Percentiles rank a stretch among this genome's conserved stretches.
These are phyloP conservation scores for Sebastes elongatus DNA, from an alignment of 2,797 vertebrate genomes.

Conservation along the genomic window DNA sequence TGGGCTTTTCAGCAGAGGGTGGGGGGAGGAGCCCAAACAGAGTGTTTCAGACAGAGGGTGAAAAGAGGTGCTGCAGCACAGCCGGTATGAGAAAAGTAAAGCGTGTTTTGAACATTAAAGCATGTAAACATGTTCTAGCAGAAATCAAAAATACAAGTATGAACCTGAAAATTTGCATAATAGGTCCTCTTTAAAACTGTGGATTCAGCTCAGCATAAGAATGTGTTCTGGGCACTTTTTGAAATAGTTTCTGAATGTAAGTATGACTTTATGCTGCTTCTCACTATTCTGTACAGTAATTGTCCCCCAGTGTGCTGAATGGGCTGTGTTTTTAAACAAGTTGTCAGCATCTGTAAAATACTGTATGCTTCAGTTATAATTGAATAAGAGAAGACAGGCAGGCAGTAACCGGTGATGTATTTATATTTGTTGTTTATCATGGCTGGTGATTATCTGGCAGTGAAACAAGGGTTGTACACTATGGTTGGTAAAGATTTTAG, in stretches of 20 bases:
- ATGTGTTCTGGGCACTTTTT: neutral
- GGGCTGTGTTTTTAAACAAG: constrained; percentile 4
- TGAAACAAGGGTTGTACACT: neutral
- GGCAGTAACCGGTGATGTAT: neutral
- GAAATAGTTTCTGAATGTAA: neutral
- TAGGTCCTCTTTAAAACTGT: neutral
- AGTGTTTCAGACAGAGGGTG: too few species aligned
- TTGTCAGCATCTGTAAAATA: constrained; percentile 16
- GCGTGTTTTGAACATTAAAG: too few species aligned
- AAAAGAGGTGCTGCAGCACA: too few species aligned
- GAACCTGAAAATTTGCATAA: accelerated
- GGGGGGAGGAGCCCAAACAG: too few species aligned
- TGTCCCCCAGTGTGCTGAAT: neutral
- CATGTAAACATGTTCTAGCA: too few species aligned
- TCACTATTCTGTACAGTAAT: constrained; percentile 13
- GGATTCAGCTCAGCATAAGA: neutral
- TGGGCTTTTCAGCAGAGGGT: too few species aligned
- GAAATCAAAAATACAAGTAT: too few species aligned
- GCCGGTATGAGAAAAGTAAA: too few species aligned
- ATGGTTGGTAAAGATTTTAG: too few species aligned
- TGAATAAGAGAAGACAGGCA: constrained; percentile 4
- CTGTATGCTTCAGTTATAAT: constrained; percentile 12
- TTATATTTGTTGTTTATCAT: constrained; percentile 2
- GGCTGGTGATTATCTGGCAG: too few species aligned
- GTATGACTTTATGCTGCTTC: neutral